Percentiles rank a stretch among this genome's conserved stretches.
These are phyloP conservation scores for Ostrea edulis DNA, from an alignment of 1,140 invertebrate genomes.

Conservation along the genomic window DNA sequence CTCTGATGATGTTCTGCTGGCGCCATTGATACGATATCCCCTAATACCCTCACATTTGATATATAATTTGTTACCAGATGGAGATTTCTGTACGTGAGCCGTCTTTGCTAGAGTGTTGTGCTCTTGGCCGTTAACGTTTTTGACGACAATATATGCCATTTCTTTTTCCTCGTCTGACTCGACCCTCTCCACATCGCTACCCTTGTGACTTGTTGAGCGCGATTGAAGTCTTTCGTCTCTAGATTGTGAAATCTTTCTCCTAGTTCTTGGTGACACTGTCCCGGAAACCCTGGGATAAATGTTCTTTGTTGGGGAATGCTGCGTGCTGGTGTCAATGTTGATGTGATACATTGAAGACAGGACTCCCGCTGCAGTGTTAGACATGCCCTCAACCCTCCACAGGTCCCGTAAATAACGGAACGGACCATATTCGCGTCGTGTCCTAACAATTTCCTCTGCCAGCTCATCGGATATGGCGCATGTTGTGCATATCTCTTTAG, in stretches of 20 bases:
- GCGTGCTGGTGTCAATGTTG: background rate
- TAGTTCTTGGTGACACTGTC: background rate
- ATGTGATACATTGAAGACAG: background rate
- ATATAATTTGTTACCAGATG: background rate
- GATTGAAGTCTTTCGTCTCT: background rate
- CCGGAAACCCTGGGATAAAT: background rate
- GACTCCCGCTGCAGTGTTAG: background rate
- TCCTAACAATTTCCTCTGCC: constrained; percentile 6
- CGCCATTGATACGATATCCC: background rate
- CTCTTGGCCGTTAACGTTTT: background rate
- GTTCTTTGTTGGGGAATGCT: background rate
- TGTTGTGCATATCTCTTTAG: background rate
- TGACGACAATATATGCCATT: background rate
- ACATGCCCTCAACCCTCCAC: constrained; percentile 12
- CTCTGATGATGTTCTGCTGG: background rate
- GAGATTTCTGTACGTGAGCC: background rate
- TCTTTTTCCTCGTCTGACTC: background rate
- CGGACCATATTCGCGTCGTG: background rate
- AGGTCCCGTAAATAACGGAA: background rate
- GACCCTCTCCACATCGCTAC: background rate
- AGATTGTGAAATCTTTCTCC: background rate
- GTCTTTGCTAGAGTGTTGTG: background rate
- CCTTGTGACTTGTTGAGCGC: background rate
- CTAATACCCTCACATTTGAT: constrained; percentile 7
- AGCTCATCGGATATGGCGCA: background rate